Evolutionary conservation across 2,113 vertebrate species (phyloP).

Genomic region (Tragelaphus imberbis): DNA sequence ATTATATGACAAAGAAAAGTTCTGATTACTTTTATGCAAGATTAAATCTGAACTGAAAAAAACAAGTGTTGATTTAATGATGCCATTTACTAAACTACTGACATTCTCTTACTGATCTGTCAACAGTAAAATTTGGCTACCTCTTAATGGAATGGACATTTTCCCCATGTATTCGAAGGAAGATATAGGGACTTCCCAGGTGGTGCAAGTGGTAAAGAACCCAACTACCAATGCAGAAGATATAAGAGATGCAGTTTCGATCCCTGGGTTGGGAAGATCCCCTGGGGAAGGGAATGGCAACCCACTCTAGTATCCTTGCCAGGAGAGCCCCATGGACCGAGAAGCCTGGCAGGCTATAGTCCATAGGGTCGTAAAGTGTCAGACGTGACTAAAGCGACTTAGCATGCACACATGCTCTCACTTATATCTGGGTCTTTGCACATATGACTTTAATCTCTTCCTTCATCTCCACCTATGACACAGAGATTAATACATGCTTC

Average conservation of each 20-base stretch:
- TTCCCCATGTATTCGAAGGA: neutral
- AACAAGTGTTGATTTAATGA: constrained; percentile 29
- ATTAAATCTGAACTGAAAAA: neutral
- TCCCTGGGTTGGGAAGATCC: neutral
- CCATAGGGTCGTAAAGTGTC: neutral
- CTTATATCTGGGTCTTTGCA: neutral
- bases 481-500: neutral
- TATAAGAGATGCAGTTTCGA: neutral
- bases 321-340: neutral
- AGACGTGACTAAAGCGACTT: neutral
- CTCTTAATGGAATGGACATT: neutral
- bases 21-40: neutral
- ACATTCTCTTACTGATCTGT: neutral
- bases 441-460: neutral
- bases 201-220: neutral
- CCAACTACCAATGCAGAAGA: neutral
- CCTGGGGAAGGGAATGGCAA: neutral
- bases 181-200: neutral
- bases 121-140: neutral
- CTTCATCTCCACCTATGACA: neutral
- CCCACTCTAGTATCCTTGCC: neutral
- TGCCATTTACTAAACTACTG: neutral
- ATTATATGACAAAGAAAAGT: neutral
- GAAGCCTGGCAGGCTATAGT: neutral
- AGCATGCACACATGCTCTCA: neutral